Evolutionary conservation across 2,888 invertebrate species (phyloP).

Genomic region (Bellardia pandia): DNA sequence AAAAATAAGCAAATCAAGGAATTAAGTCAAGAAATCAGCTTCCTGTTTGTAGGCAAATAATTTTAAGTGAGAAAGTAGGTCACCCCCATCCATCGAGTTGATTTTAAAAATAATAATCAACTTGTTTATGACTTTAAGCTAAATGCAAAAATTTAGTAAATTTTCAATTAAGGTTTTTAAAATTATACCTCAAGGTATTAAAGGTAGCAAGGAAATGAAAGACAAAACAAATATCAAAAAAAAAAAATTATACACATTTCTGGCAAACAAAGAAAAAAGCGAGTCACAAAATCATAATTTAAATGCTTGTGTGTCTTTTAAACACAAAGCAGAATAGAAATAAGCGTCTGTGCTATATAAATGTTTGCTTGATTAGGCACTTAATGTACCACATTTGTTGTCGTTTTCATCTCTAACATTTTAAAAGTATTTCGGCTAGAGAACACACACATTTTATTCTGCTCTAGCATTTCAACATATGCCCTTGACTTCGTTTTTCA

Average conservation of each 20-base stretch:
- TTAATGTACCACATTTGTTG: conserved; percentile 73
- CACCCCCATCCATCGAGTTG: background rate
- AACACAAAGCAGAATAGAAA: background rate
- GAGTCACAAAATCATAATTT: conserved; percentile 25
- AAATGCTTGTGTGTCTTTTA: background rate
- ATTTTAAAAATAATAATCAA: background rate
- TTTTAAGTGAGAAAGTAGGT: conserved; percentile 14
- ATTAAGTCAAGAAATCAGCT: conserved; percentile 35
- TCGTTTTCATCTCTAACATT: conserved; percentile 36
- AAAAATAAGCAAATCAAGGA: conserved; percentile 1
- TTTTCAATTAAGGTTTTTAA: conserved; percentile 37
- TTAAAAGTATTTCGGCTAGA: conserved; percentile 37
- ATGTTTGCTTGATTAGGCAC: conserved; percentile 75
- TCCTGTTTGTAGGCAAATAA: conserved; percentile 39
- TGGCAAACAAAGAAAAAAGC: background rate
- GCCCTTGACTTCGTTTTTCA: conserved; percentile 70
- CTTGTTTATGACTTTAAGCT: conserved; percentile 23
- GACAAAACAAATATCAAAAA: background rate
- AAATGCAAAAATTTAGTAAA: conserved; percentile 12
- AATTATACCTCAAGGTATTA: conserved; percentile 10
- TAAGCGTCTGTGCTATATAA: conserved; percentile 47
- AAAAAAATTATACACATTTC: conserved; percentile 21
- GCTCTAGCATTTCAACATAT: conserved; percentile 45
- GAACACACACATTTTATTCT: conserved; percentile 9
- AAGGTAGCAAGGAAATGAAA: background rate